phyloP scores from a whole-genome alignment of 2,113 vertebrate genomes.

The Chaetura pelagica region DNA sequence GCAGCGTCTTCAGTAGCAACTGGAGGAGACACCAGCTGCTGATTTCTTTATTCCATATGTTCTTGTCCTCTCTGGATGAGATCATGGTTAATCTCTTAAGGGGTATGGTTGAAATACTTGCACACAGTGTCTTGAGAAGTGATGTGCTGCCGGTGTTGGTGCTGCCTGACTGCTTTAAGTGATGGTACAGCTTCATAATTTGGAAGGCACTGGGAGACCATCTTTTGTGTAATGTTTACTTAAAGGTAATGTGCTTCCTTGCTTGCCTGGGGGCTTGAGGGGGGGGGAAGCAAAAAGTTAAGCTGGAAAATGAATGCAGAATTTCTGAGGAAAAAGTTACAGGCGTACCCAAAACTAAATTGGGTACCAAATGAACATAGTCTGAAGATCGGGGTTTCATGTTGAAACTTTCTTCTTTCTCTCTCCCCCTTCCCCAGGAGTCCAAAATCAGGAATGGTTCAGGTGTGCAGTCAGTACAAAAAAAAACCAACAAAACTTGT shows the following conservation, averaged over 20 bases:
- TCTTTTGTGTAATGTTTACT: not conserved
- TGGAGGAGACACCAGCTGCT: slow-evolving; percentile 1
- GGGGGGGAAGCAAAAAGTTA: fast-evolving
- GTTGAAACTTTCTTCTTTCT: not conserved
- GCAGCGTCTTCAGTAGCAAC: not conserved
- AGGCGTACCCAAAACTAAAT: not conserved
- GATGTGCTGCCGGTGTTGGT: not conserved
- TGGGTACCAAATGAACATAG: not conserved
- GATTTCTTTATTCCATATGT: not conserved
- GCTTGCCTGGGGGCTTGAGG: not conserved
- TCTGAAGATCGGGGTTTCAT: not conserved
- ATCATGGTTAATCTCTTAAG: not conserved
- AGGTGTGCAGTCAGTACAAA: not conserved
- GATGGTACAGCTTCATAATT: not conserved
- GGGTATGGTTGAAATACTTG: not conserved
- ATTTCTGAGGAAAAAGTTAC: not conserved
- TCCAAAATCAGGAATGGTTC: not conserved
- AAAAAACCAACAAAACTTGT: not conserved
- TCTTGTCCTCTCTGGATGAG: not conserved
- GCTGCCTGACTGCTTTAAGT: not conserved
- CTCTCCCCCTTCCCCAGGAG: not conserved
- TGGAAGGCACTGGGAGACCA: not conserved
- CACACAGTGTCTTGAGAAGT: not conserved
- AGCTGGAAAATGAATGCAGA: not conserved
- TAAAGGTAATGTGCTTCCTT: not conserved